Conservation (phyloP, 2,113 vertebrate genomes). For the Sminthopsis crassicaudata region DNA sequence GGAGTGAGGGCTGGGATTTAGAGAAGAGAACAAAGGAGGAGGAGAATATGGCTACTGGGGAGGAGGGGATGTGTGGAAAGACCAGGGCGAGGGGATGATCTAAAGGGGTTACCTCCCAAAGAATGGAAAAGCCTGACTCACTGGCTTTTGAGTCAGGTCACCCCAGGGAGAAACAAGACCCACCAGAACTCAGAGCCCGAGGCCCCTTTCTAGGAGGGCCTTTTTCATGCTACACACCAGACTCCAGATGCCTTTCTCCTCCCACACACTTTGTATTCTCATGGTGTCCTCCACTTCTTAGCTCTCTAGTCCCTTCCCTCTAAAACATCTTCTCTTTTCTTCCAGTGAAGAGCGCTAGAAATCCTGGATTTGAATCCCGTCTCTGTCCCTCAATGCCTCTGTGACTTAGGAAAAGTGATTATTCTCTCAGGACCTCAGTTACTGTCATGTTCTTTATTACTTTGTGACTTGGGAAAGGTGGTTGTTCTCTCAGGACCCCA, state of each 20-base stretch:
- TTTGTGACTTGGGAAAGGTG: background rate
- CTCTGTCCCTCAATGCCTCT: background rate
- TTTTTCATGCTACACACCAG: background rate
- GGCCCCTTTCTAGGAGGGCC: background rate
- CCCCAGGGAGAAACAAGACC: background rate
- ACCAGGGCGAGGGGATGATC: background rate
- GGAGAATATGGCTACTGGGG: background rate
- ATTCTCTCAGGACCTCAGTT: background rate
- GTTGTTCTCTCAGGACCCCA: background rate
- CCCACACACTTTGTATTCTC: background rate
- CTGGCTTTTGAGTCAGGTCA: background rate
- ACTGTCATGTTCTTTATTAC: background rate
- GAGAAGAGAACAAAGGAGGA: background rate
- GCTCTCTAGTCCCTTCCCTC: background rate
- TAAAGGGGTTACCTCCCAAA: background rate
- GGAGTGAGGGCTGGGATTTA: background rate
- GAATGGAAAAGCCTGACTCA: background rate
- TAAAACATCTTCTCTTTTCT: background rate
- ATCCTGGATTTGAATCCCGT: background rate
- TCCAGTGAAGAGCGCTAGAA: background rate
- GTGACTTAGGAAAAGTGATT: background rate
- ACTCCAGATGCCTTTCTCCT: background rate
- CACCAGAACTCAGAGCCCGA: background rate
- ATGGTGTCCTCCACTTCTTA: background rate
- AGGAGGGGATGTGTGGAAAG: background rate